These are phyloP conservation scores for Drosophila bocki DNA, from an alignment of 1,140 invertebrate genomes.

Conservation along the genomic window DNA sequence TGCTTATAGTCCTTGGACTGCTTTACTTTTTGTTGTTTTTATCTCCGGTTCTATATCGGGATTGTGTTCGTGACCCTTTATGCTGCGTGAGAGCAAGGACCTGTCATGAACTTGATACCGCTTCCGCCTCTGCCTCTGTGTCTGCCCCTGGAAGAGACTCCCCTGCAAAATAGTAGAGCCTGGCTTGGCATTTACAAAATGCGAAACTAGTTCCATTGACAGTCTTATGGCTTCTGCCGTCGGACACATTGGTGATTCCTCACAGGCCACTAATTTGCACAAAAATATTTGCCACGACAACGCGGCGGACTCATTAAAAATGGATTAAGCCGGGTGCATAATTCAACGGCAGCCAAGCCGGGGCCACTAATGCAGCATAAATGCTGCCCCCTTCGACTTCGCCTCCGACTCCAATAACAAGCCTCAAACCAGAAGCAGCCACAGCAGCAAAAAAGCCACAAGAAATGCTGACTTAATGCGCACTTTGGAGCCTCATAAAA, in stretches of 20 bases:
- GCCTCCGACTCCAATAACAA: constrained; percentile 14
- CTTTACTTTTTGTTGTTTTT: constrained; percentile 47
- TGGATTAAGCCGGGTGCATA: constrained; percentile 75
- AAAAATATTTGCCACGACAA: constrained; percentile 56
- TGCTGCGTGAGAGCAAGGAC: constrained; percentile 76
- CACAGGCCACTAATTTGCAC: constrained; percentile 47
- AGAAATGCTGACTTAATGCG: constrained; percentile 65
- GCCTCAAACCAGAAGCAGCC: constrained; percentile 54
- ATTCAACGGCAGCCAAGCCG: constrained; percentile 53
- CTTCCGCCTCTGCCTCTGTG: constrained; percentile 17
- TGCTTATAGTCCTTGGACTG: constrained; percentile 32
- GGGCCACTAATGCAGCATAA: constrained; percentile 73
- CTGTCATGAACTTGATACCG: constrained; percentile 76
- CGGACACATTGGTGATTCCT: constrained; percentile 53
- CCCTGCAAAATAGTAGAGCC: constrained; percentile 19
- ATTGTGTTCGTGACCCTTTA: constrained; percentile 66
- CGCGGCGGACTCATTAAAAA: constrained; percentile 72
- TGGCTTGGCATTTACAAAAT: constrained; percentile 24
- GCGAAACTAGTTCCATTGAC: constrained; percentile 56
- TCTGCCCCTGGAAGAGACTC: neutral
- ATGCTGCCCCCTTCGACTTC: constrained; percentile 29
- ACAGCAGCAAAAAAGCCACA: constrained; percentile 32
- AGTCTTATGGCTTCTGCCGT: constrained; percentile 51
- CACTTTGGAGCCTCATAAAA: constrained; percentile 79
- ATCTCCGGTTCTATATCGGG: constrained; percentile 70